phyloP scores from a whole-genome alignment of 2,888 invertebrate species.

The Limnephilus rhombicus region DNA sequence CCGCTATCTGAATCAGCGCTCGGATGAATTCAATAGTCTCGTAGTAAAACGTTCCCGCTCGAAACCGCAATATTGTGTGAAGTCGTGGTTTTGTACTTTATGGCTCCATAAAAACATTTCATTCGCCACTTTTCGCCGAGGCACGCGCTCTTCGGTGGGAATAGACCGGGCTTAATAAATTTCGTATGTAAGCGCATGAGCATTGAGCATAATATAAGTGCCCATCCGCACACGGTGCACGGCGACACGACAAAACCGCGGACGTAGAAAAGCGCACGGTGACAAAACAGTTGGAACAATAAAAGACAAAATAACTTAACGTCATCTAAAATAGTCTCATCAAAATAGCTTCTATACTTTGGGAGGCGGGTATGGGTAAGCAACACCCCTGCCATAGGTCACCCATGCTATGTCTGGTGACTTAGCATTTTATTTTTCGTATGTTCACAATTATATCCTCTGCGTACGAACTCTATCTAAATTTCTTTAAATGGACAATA shows the following conservation, averaged over 20 bases:
- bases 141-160: constrained; percentile 44
- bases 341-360: neutral
- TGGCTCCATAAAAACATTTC: constrained; percentile 43
- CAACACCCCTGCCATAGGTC: too few species aligned
- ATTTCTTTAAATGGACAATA: too few species aligned
- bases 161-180: constrained; percentile 50
- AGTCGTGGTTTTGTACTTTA: constrained; percentile 47
- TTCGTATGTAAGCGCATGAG: constrained; percentile 27
- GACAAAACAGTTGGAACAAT: neutral
- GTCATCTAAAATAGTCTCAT: neutral
- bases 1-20: neutral
- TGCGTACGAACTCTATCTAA: too few species aligned
- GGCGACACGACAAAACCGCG: neutral
- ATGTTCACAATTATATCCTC: too few species aligned
- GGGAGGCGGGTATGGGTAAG: too few species aligned
- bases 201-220: neutral
- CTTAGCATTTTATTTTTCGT: too few species aligned
- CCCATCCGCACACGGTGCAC: neutral
- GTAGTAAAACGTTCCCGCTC: neutral
- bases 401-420: too few species aligned
- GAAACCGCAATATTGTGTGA: constrained; percentile 43
- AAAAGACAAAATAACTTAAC: neutral
- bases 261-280: neutral
- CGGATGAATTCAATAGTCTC: constrained; percentile 31
- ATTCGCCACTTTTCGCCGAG: constrained; percentile 41